Conservation (phyloP, 2,797 vertebrate species). For the Epinephelus coioides region DNA sequence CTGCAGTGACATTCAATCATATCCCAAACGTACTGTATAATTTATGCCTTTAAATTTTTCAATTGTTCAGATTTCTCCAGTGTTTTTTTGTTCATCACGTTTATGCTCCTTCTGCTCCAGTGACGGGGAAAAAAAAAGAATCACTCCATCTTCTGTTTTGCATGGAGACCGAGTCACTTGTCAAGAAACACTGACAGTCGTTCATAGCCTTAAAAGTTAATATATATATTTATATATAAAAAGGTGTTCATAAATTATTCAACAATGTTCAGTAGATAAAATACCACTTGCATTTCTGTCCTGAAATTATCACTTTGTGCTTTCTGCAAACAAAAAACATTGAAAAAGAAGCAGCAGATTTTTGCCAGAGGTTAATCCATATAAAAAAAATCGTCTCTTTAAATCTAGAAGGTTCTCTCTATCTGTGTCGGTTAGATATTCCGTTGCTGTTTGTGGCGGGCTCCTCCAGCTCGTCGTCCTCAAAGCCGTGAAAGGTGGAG, state of each 20-base stretch:
- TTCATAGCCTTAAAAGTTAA: slow-evolving; percentile 75
- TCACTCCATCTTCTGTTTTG: slow-evolving; percentile 61
- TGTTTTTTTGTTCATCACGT: slow-evolving; percentile 78
- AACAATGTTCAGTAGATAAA: slow-evolving; percentile 86
- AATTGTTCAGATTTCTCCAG: slow-evolving; percentile 75
- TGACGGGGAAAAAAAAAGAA: slow-evolving; percentile 26
- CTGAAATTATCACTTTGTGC: slow-evolving; percentile 86
- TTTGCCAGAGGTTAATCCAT: slow-evolving; percentile 84
- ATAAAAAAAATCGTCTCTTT: slow-evolving; percentile 67
- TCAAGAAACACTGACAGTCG: slow-evolving; percentile 70
- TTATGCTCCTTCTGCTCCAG: slow-evolving; percentile 76
- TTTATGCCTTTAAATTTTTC: slow-evolving; percentile 55
- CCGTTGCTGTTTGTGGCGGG: slow-evolving; percentile 90
- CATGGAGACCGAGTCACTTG: slow-evolving; percentile 66
- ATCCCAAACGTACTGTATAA: slow-evolving; percentile 53
- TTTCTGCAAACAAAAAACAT: slow-evolving; percentile 82
- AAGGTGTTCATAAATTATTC: slow-evolving; percentile 86
- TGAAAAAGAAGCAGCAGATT: slow-evolving; percentile 86
- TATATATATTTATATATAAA: slow-evolving; percentile 73
- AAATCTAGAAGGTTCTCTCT: slow-evolving; percentile 77
- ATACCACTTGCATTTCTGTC: slow-evolving; percentile 84
- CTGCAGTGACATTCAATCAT: slow-evolving; percentile 72
- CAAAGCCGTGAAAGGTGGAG: slow-evolving; percentile 98
- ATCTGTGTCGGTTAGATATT: slow-evolving; percentile 90
- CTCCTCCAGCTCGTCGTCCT: slow-evolving; percentile 97